Conservation (phyloP, 2,888 invertebrate genomes). For the Sthenelais limicola region DNA sequence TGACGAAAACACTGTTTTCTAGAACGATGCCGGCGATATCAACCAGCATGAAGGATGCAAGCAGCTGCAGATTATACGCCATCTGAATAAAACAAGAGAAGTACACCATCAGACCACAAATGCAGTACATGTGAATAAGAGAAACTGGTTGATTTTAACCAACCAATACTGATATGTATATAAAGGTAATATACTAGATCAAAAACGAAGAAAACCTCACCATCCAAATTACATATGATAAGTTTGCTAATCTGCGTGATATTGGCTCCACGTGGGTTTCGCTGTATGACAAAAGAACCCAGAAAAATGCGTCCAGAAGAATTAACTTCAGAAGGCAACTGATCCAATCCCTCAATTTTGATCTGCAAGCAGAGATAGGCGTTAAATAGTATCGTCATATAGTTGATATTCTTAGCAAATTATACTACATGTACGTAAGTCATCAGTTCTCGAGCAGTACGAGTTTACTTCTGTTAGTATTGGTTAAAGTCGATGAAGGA, state of each 20-base stretch:
- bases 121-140: too few relatives aligned
- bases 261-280: slow-evolving; percentile 65
- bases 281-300: slow-evolving; percentile 50
- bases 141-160: not conserved
- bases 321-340: slow-evolving; percentile 49
- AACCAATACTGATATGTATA: not conserved
- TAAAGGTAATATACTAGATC: slow-evolving; percentile 45
- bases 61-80: slow-evolving; percentile 55
- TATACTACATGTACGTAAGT: too few relatives aligned
- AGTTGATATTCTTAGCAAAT: too few relatives aligned
- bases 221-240: slow-evolving; percentile 86
- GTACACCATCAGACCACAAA: not conserved
- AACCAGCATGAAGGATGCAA: slow-evolving; percentile 54
- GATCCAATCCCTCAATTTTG: slow-evolving; percentile 55
- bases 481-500: too few relatives aligned
- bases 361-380: too few relatives aligned
- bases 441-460: too few relatives aligned
- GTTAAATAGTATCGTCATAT: too few relatives aligned
- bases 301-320: slow-evolving; percentile 48
- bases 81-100: slow-evolving; percentile 53
- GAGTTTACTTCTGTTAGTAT: too few relatives aligned
- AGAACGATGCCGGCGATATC: slow-evolving; percentile 52
- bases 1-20: too few relatives aligned
- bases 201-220: slow-evolving; percentile 76
- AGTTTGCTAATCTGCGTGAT: slow-evolving; percentile 88